Percentiles rank a stretch among this genome's conserved stretches.
Conservation (phyloP, 2,888 invertebrate genomes). For the Pheosia gnoma region DNA sequence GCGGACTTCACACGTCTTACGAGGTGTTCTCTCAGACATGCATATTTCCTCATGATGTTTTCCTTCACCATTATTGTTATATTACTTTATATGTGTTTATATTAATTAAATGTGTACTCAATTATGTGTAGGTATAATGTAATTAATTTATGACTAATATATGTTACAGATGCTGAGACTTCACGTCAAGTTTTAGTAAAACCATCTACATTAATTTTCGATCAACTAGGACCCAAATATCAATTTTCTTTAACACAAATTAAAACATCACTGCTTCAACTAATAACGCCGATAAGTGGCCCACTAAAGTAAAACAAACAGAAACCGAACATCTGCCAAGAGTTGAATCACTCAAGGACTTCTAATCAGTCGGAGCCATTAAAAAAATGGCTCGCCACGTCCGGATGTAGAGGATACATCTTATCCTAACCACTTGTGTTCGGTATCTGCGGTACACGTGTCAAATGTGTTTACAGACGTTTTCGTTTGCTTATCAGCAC, state of each 20-base stretch:
- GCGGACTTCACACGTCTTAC: too few relatives aligned
- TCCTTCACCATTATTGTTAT: too few relatives aligned
- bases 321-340: slow-evolving; percentile 27
- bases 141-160: too few relatives aligned
- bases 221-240: too few relatives aligned
- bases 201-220: too few relatives aligned
- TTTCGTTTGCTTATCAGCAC: slow-evolving; percentile 58
- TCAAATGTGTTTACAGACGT: slow-evolving; percentile 67
- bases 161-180: too few relatives aligned
- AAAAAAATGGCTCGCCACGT: slow-evolving; percentile 50
- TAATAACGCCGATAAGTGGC: neutral
- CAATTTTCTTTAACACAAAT: neutral
- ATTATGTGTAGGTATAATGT: too few relatives aligned
- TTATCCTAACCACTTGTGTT: slow-evolving; percentile 61
- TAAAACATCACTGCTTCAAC: neutral
- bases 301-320: slow-evolving; percentile 24
- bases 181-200: too few relatives aligned
- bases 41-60: too few relatives aligned
- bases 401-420: slow-evolving; percentile 63
- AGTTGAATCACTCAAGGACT: slow-evolving; percentile 47
- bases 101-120: too few relatives aligned
- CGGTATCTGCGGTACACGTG: slow-evolving; percentile 70
- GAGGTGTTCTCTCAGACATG: too few relatives aligned
- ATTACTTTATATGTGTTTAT: too few relatives aligned
- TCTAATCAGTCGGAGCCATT: slow-evolving; percentile 46